phyloP scores from a whole-genome alignment of 2,113 vertebrate species.

The Thunnus maccoyii region DNA sequence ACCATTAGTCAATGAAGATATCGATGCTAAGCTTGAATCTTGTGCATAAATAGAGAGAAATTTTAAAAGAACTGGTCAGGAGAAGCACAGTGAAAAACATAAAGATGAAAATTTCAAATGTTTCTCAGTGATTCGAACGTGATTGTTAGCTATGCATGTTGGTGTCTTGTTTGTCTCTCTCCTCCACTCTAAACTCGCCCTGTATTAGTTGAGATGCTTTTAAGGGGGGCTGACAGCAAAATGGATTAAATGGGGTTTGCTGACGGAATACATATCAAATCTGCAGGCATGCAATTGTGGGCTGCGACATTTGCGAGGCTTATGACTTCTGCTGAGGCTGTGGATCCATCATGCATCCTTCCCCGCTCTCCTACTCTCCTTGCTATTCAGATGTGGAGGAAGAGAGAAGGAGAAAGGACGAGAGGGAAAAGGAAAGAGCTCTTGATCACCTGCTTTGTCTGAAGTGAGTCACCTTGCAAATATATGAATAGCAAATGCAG shows the following conservation, averaged over 20 bases:
- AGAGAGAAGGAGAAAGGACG: slow-evolving; percentile 43
- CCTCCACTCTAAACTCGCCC: slow-evolving; percentile 63
- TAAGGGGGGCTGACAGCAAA: slow-evolving; percentile 81
- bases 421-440: slow-evolving; percentile 69
- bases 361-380: slow-evolving; percentile 64
- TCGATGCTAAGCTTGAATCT: slow-evolving; percentile 7
- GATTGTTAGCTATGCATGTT: slow-evolving; percentile 59
- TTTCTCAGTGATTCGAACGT: slow-evolving; percentile 44
- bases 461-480: slow-evolving; percentile 90
- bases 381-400: slow-evolving; percentile 53
- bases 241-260: slow-evolving; percentile 84
- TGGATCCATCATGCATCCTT: slow-evolving; percentile 73
- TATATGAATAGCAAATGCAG: slow-evolving; percentile 89
- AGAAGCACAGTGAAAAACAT: slow-evolving; percentile 14
- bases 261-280: slow-evolving; percentile 85
- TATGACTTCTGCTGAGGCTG: slow-evolving; percentile 81
- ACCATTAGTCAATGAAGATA: slow-evolving; percentile 22
- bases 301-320: slow-evolving; percentile 79
- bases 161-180: slow-evolving; percentile 63
- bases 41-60: background rate
- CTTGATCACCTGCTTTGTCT: slow-evolving; percentile 87
- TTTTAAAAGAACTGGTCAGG: slow-evolving; percentile 15
- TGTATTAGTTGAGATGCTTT: slow-evolving; percentile 69
- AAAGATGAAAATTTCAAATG: slow-evolving; percentile 25
- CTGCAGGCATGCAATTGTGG: slow-evolving; percentile 75